Evolutionary conservation across 2,888 invertebrate species (phyloP), one percentile per base, ranked within the genome.

Genomic region (Apotomis betuletana): DNA sequence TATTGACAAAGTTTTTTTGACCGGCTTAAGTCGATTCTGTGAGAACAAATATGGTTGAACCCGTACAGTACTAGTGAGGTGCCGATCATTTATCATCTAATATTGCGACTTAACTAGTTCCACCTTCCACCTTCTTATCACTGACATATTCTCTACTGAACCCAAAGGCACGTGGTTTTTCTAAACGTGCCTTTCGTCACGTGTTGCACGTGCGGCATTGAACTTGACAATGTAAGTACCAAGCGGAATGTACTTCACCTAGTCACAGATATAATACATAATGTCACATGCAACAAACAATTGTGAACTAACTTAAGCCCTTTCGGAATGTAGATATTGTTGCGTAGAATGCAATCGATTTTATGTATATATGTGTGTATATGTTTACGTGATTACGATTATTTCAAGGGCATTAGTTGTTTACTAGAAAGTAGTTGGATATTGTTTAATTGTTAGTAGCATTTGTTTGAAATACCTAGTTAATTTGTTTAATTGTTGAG

Each of bases 391-490:
- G 55, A 13, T 64, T 55, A 62, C 5, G 51, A 49, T 55, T 46
- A 36, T 65, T 65, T 65, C 65, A 65, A 65, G 65, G 65, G 55
- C 65, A 46, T 15, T 2, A 3, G 46, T 65, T 65, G 65, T 65
- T 65, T 65, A 65, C 65, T 55, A 65, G 65, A 65, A 65, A 65
- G 54, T 12, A 44, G 9, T 27, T 36, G 3, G 9, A 10, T 36
- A 38, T 57, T 65, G 44, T 65, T 64, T 55, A n/a, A 65, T 65
- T 65, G 65, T 65, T 65, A 12, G 15, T 15, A 12, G 2, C 8
- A 46, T 46, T 46, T 46, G 27, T 44, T 64, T 65, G 46, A n/a
- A 36, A 46, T n/a, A n/a, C n/a, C n/a, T n/a, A 12, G 10, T 6
- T 55, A 41, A 38, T 38, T 54, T 52, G 13, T 64, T 55, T n/a